Evolutionary conservation across 2,113 vertebrate genomes (phyloP).

Genomic region (Cebidichthys violaceus): DNA sequence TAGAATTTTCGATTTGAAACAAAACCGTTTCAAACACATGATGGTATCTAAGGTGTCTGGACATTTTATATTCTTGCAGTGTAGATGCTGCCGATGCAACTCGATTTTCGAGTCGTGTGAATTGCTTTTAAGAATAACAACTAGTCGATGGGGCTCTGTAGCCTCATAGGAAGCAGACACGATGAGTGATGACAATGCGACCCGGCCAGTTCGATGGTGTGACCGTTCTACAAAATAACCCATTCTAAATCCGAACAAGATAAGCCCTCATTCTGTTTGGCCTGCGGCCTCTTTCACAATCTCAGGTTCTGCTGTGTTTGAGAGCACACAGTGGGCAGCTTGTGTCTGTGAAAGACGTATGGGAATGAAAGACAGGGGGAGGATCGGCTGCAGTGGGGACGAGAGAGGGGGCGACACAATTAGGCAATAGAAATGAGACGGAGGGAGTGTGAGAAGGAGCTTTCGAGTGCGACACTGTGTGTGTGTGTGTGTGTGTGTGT

Average conservation of each 20-base stretch:
- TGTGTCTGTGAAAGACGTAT: constrained; percentile 15
- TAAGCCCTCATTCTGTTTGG: constrained; percentile 31
- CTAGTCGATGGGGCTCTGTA: neutral
- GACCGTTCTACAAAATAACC: neutral
- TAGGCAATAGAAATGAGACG: constrained; percentile 21
- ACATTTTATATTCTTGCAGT: neutral
- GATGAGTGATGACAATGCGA: constrained; percentile 8
- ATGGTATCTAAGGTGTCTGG: neutral
- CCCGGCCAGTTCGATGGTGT: neutral
- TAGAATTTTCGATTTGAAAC: neutral
- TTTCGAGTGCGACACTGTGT: constrained; percentile 11
- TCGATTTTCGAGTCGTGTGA: neutral
- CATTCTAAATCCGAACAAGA: constrained; percentile 54
- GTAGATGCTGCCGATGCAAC: neutral
- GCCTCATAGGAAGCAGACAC: neutral
- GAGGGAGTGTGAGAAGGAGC: neutral
- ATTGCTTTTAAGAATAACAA: neutral
- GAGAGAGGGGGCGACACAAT: constrained; percentile 2
- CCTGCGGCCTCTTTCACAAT: constrained; percentile 15
- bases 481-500: neutral
- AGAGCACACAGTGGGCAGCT: constrained; percentile 5
- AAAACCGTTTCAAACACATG: neutral
- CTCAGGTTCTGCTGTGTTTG: constrained; percentile 27
- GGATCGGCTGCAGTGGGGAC: neutral
- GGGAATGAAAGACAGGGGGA: neutral